Percentiles rank a stretch among this genome's conserved stretches.
Evolutionary conservation across 2,797 vertebrate species (phyloP).

Genomic region (Epinephelus awoara): DNA sequence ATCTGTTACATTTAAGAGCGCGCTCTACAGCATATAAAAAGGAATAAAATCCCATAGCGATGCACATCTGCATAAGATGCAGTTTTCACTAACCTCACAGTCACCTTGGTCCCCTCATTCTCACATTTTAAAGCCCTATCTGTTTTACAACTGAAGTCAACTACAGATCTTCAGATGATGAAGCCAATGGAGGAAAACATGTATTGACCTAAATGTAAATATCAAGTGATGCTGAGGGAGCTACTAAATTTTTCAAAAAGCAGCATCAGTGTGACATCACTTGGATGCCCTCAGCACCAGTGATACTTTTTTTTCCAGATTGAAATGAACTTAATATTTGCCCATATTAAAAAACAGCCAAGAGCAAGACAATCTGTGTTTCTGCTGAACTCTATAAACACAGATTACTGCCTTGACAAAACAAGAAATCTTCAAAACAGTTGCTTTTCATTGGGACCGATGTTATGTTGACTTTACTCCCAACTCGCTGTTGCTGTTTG

Average conservation of each 20-base stretch:
- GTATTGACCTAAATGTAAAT: background rate
- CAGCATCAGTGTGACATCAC: background rate
- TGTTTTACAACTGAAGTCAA: background rate
- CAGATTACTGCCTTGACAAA: conserved; percentile 5
- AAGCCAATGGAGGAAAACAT: background rate
- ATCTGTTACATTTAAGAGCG: background rate
- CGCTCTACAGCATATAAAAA: background rate
- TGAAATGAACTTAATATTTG: conserved; percentile 16
- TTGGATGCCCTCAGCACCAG: background rate
- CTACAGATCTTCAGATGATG: background rate
- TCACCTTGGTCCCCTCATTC: background rate
- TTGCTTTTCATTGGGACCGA: too few relatives aligned
- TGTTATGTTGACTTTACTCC: conserved; percentile 1
- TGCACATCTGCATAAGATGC: background rate
- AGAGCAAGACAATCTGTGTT: conserved; percentile 11
- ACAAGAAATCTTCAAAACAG: conserved; percentile 2
- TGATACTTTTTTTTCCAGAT: background rate
- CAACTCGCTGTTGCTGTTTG: background rate
- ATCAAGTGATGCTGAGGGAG: background rate
- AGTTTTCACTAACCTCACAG: background rate
- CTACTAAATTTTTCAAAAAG: background rate
- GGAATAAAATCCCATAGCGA: background rate
- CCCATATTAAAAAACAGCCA: background rate
- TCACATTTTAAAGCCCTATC: background rate
- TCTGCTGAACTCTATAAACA: conserved; percentile 9